Conservation (phyloP, 2,888 invertebrate species). For the Chrysopilus asiliformis region DNA sequence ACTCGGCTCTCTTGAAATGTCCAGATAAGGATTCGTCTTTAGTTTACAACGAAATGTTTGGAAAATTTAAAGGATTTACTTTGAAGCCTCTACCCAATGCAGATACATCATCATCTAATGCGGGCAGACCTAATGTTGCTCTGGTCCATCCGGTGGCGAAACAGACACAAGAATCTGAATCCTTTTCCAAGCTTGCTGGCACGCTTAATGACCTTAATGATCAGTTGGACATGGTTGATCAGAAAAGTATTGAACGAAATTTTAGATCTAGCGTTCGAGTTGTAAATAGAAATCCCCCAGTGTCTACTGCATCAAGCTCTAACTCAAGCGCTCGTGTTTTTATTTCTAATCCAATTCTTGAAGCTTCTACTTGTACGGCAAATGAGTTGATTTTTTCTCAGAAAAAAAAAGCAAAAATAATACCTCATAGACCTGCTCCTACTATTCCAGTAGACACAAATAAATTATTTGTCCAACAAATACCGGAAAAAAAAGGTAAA, state of each 20-base stretch:
- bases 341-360: constrained; percentile 69
- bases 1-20: constrained; percentile 49
- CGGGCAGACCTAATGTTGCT: constrained; percentile 40
- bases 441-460: constrained; percentile 31
- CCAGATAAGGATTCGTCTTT: constrained; percentile 41
- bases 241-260: no score
- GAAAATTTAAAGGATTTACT: constrained; percentile 77
- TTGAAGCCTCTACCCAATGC: constrained; percentile 38
- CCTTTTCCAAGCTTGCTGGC: not conserved
- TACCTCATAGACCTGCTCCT: constrained; percentile 48
- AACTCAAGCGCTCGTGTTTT: constrained; percentile 53
- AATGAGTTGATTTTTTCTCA: constrained; percentile 56
- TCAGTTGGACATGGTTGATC: no score
- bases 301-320: constrained; percentile 50
- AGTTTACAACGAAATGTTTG: constrained; percentile 54
- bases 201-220: not conserved
- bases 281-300: constrained; percentile 30
- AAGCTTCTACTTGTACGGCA: constrained; percentile 67
- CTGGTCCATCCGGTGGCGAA: constrained; percentile 35
- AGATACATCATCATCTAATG: constrained; percentile 22
- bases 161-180: constrained; percentile 10
- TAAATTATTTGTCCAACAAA: not conserved
- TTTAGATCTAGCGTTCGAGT: no score
- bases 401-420: constrained; percentile 41
- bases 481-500: constrained; percentile 38